Base-by-base conservation (phyloP, 2,888 invertebrate genomes). In the Drosophila merina region DNA sequence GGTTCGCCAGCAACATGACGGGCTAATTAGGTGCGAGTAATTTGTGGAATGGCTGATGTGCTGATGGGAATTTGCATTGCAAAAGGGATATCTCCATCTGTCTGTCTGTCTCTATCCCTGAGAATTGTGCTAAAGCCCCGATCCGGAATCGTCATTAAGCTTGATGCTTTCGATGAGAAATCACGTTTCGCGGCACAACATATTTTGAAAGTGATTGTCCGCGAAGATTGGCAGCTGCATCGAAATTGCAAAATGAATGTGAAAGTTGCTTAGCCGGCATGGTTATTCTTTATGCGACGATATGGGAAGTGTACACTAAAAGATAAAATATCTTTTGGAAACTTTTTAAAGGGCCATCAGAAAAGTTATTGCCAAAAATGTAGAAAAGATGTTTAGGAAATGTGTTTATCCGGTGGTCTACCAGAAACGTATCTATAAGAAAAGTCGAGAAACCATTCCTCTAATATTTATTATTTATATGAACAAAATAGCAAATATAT, bases 131-230 rank as follows among this genome's bases (percentile, higher is more conserved):
- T 72, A 68, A 69, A 30, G n/a, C 33, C 48, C 28, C 20, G 36
- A 44, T 59, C 10, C 38, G 57, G 52, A 40, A 57, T 59, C 48
- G 38, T 42, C 31, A 50, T 55, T 47, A 44, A 55, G 40, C 67
- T 79, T 74, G 20, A 20, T 20, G 69, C 63, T 76, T 60, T 55
- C 48, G 49, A 40, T 49, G 59, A 12, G 52, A 62, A 71, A 66
- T 55, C 55, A 64, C 57, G 48, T 77, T 79, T 51, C 59, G 36
- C 44, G 54, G 44, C 51, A 28, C 45, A 49, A 30, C 33, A 58
- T 47, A 67, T 70, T 79, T 70, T 79, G 84, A 86, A 82, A 86
- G 86, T 83, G 86, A 79, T 82, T 79, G 76, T 78, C 42, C 40
- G 57, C 57, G 25, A 38, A 72, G 71, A 72, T 72, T 72, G 72